Evolutionary conservation across 2,888 invertebrate species (phyloP), one percentile per base, ranked within the genome.

Genomic region (Athalia circularis): DNA sequence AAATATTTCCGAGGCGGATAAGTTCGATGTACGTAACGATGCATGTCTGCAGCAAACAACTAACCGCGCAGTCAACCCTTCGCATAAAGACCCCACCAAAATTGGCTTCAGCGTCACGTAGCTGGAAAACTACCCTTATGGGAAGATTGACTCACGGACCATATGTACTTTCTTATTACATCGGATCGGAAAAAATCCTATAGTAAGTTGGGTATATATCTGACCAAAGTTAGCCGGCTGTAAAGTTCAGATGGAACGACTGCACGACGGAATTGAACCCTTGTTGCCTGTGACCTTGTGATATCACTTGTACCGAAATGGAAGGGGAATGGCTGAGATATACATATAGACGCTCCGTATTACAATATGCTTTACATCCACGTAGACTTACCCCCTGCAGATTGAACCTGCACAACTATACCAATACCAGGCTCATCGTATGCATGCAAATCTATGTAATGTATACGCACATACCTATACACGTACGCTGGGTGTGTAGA

Each of bases 111-210:
- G 59, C 72, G 59, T 52, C 72, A 72, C 72, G 72, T 59, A 72
- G 59, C 59, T 72, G 72, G 59, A 72, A 72, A 72, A 72, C 72
- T 72, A 72, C 72, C 57, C 72, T 72, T 59, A 59, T 59, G 64
- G 59, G 43, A 59, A 72, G 47, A 59, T 72, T 72, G 72, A 72
- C 59, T 57, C 52, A 59, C 59, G 57, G 2, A 29, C 29, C 29
- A 29, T 72, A 47, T 59, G 29, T 72, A 59, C 59, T 72, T 72
- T 72, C 72, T 72, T 57, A 72, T 72, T 72, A 59, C 72, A 72
- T 72, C 47, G 29, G 59, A 13, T 9, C 7, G 47, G 7, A 68
- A 29, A 54, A 54, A 72, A 54, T 67, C 67, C 29, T 8, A 43
- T 57, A 57, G 45, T 59, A 9, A 13, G 57, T 43, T 47, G 13